phyloP scores from a whole-genome alignment of 2,888 invertebrate genomes.

The Caenorhabditis panamensis region DNA sequence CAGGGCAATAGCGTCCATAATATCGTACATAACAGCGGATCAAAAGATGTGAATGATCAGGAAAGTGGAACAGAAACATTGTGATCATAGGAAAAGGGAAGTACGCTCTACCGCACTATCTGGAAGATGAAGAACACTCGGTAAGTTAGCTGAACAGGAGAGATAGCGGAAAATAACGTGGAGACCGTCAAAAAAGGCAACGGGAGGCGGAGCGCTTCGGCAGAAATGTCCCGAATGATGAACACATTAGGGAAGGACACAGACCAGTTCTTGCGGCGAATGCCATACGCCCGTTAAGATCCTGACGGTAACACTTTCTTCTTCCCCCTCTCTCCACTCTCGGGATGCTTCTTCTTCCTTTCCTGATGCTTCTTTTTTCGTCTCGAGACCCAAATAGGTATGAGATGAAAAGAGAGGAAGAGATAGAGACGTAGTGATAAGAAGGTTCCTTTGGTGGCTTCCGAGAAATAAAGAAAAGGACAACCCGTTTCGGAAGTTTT shows the following conservation, averaged over 20 bases:
- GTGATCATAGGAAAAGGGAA: neutral
- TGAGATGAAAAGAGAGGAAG: neutral
- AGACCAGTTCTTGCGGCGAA: conserved; percentile 22
- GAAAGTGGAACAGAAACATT: conserved; percentile 20
- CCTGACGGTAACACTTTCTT: conserved; percentile 17
- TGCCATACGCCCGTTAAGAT: conserved; percentile 1
- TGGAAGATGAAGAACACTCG: no score
- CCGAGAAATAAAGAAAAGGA: neutral
- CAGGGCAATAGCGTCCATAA: neutral
- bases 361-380: no score
- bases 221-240: conserved; percentile 27
- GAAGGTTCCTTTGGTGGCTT: conserved; percentile 6
- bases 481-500: conserved; percentile 12
- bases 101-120: neutral
- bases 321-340: neutral
- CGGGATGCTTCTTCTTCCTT: no score
- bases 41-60: conserved; percentile 14
- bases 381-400: neutral
- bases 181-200: neutral
- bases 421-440: conserved; percentile 9
- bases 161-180: neutral
- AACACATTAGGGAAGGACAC: conserved; percentile 26
- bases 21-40: conserved; percentile 6
- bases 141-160: conserved; percentile 1
- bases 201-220: neutral